A percentile compares a stretch with the other conserved stretches of the same genome.
Evolutionary conservation across 2,113 vertebrate genomes (phyloP).

Genomic region (Cryptomyrus ogoouensis): DNA sequence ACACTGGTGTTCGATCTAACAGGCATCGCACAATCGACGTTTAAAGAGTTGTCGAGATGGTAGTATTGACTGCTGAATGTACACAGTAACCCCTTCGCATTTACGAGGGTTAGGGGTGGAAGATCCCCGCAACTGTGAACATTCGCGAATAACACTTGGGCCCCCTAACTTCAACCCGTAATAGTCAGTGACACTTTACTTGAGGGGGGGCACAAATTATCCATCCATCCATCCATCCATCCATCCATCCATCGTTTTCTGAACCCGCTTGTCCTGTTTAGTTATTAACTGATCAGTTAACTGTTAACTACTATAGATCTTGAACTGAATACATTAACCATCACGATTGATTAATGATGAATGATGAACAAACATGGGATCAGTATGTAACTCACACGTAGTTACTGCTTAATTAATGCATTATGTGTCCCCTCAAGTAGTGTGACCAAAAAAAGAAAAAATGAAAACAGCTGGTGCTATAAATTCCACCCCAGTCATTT

Average conservation of each 20-base stretch:
- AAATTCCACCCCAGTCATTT: slow-evolving; percentile 1
- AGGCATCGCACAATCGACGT: not conserved
- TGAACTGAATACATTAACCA: not conserved
- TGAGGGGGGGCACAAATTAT: not conserved
- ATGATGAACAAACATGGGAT: not conserved
- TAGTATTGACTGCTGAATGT: not conserved
- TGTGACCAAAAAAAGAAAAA: not conserved
- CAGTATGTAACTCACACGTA: not conserved
- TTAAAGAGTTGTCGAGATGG: not conserved
- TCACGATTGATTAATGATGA: not conserved
- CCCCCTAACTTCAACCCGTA: not conserved
- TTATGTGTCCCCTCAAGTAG: not conserved
- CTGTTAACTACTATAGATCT: not conserved
- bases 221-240: not conserved
- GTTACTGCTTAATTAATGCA: not conserved
- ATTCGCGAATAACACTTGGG: not conserved
- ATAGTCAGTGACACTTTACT: not conserved
- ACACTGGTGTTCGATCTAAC: not conserved
- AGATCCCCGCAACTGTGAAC: not conserved
- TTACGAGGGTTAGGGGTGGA: not conserved
- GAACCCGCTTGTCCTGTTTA: not conserved
- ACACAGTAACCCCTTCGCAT: not conserved
- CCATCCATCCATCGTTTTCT: not conserved
- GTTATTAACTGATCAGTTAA: not conserved
- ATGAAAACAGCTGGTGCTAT: not conserved